Evolutionary conservation across 1,140 invertebrate species (phyloP), one percentile per base, ranked within the genome.

Genomic region (Cheumatopsyche charites): DNA sequence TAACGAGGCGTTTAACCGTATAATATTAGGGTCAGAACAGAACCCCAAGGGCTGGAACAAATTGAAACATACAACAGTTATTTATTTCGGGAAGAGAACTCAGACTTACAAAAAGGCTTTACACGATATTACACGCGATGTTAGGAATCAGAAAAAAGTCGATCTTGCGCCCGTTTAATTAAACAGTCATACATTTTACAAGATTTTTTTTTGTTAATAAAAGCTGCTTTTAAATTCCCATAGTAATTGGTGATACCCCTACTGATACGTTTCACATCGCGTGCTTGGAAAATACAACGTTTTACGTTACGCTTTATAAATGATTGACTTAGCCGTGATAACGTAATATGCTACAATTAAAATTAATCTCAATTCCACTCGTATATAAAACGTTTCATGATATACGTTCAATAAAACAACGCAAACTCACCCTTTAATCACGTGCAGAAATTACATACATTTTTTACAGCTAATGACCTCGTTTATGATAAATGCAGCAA

Each of bases 1-100:
- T 65, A 71, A 71, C 69, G 69, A 71, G 61, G 58, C 69, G 69
- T 71, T 71, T 71, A 70, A 70, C 68, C 68, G 68, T 70, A 71
- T 71, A 71, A 71, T 71, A 63, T 70, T 65, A 52, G 69, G 61
- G 25, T 49, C 58, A 26, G 36, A 63, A 17, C 4, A 15, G 36
- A 23, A 29, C 69, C 69, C 62, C 61, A 52, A 68, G 69, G 69
- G 69, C 69, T 71, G 62, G 41, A 71, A 63, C 69, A 71, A 71
- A 71, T 71, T 71, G 69, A 71, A 71, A 71, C 69, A 63, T 71
- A 71, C 61, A 71, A 71, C 69, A 41, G 43, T 63, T 71, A 63
- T 71, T 71, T 71, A 61, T 70, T 70, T 70, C 52, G 52, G 26
- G 41, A 47, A 47, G 11, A 47, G 13, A 47, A 47, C 15, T 3